phyloP scores from a whole-genome alignment of 2,113 vertebrate species.

The Seriola rivoliana region DNA sequence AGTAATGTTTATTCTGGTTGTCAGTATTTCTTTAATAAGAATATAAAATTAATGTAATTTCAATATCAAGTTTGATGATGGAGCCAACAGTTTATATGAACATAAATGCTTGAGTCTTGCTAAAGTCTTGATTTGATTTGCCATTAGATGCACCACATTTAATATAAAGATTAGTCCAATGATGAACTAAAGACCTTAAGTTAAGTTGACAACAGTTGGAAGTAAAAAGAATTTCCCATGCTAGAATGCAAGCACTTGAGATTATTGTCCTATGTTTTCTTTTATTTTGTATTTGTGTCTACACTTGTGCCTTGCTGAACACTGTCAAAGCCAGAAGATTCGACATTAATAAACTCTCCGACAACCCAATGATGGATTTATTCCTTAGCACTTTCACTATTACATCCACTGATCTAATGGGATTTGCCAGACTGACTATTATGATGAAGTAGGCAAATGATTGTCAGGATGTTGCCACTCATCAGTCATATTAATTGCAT shows the following conservation, averaged over 20 bases:
- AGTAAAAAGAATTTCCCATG: not conserved
- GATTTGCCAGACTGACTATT: constrained; percentile 74
- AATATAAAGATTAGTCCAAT: too few relatives aligned
- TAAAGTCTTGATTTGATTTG: too few relatives aligned
- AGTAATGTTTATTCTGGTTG: not conserved
- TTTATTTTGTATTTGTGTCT: constrained; percentile 19
- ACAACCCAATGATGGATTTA: constrained; percentile 71
- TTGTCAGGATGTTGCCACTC: constrained; percentile 78
- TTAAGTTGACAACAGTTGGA: not conserved
- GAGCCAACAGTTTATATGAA: too few relatives aligned
- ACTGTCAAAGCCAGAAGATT: constrained; percentile 39
- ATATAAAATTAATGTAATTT: too few relatives aligned
- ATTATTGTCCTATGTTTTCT: not conserved
- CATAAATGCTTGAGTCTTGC: too few relatives aligned
- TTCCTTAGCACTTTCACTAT: constrained; percentile 63
- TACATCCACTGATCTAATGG: constrained; percentile 73
- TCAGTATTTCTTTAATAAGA: too few relatives aligned
- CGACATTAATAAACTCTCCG: constrained; percentile 59
- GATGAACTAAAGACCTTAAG: not conserved
- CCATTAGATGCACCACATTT: too few relatives aligned
- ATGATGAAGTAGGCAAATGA: constrained; percentile 80
- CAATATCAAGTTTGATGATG: too few relatives aligned
- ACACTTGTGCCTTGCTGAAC: constrained; percentile 24
- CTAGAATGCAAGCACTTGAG: not conserved
- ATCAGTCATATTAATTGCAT: constrained; percentile 83